Evolutionary conservation across 2,113 vertebrate species (phyloP), one percentile per base, ranked within the genome.

Genomic region (Solea solea): DNA sequence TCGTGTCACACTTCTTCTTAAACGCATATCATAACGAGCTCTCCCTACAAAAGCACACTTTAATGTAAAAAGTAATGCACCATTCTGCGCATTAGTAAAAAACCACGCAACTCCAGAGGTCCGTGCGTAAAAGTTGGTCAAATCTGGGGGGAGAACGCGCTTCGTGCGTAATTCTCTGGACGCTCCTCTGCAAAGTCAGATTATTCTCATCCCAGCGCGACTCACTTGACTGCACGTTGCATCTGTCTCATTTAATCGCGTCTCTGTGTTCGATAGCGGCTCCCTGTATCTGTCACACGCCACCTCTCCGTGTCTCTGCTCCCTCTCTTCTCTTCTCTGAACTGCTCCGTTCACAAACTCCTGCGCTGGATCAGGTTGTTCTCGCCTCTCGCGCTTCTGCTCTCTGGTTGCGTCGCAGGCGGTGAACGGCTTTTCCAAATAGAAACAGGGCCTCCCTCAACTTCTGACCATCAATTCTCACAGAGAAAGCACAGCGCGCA

Each of bases 61-160:
- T 45, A 9, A 21, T 39, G 25, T 13, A 39, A 34, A 45, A 49
- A 49, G 49, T 1, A 42, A 21, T 12, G 61, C 79, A 50, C 34
- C 2, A 46, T 58, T 55, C 7, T 54, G 10, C 39, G 49, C 61
- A 51, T 15, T 6, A 39, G 34, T 52, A 8, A 12, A 12, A 52
- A 74, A 34, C 13, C 10, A 14, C 28, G 15, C 64, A 77, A 76
- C 72, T 73, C 80, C 74, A 76, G 63, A 59, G 15, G 64, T 85
- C 78, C 70, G 74, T 71, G 87, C 89, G 89, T 88, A 88, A 90
- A 88, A 86, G 82, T 84, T 82, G 74, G 39, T 66, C 73, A 64
- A 66, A 16, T 70, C 64, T 5, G 12, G 12, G 10, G 45, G 45
- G 69, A 50, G 70, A 6, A 2, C 41, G 70, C 34, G 78, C 73